Evolutionary conservation across 2,888 invertebrate species (phyloP), one percentile per base, ranked within the genome.

Genomic region (Chrysopilus asiliformis): DNA sequence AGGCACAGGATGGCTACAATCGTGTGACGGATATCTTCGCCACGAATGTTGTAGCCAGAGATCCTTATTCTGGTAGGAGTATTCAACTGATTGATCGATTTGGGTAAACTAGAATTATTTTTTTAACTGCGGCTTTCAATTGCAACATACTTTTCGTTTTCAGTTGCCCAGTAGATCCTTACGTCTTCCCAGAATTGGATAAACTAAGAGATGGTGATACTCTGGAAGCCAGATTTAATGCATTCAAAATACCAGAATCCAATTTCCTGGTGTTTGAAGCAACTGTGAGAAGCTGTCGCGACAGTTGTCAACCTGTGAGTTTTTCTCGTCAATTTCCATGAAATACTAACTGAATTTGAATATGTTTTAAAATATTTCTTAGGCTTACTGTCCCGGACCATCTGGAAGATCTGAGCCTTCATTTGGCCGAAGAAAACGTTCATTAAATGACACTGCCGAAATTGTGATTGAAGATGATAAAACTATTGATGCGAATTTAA

Each of bases 231-330:
- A 72, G 87, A 50, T 91, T 91, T 59, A 89, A 90, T 58, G 90
- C 90, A 1, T 91, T 90, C 57, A 91, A 90, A 64, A 89, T 91
- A 45, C 90, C 90, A 0, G 90, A 90, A 64, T 90, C 90, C 0
- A 90, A 90, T 60, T 89, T 89, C 68, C 64, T 91, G 47, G 86
- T 90, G 1, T 91, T 91, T 53, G 90, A 91, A 63, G 90, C 90
- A 1, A 90, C 85, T 1, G 90, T 91, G 1, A 68, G 84, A 38
- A 86, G 87, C 1, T 91, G 90, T 50, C 68, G 86, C 27, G 86
- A 87, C 33, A 86, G 87, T 6, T 91, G 90, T 53, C 86, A 87
- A 55, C 89, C 90, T 30, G 76, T 76, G 50, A 32, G 34, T 19
- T 12, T 5, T 7, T 13, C 3, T 26, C 12, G 6, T 26, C 5